Base-by-base conservation (phyloP, 35 echinoderm and acorn worm species). In the Hemicentrotus pulcherrimus region DNA sequence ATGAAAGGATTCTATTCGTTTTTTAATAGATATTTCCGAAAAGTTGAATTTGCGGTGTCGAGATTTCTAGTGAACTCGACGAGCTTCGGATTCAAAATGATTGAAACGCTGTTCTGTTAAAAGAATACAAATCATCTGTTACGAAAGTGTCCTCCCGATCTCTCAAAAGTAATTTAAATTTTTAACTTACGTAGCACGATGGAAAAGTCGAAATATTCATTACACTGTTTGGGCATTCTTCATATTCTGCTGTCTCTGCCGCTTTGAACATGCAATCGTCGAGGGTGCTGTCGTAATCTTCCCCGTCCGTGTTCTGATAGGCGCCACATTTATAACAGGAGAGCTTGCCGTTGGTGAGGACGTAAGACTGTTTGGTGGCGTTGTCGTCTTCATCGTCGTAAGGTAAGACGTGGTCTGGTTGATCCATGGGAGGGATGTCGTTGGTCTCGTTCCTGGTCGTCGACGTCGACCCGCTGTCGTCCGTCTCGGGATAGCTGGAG, bases 171-270 rank as follows among this genome's bases (percentile, higher is more conserved):
- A 41, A 0, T 41, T 41, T 41, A 47, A 58, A 58, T 18, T 47
- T 47, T 93, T 28, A n/a, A 93, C 91, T 93, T 55, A 93, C 91
- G 91, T 93, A 93, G 28, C 91, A 93, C 10, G 32, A 19, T 93
- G 91, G 91, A 28, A 12, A 48, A n/a, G 46, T 28, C 48, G 91
- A 18, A 5, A 58, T 93, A 31, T 93, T 93, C 15, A 31, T 33
- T 48, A 93, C 31, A 11, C n/a, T 31, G 30, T 32, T 93, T 2
- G 91, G 91, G n/a, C 91, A 93, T 93, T 93, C 91, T 58, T 48
- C 91, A 24, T 4, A 14, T 11, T 24, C n/a, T 1, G 47, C 91
- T 9, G 46, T 50, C 46, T 93, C 91, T n/a, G 32, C 18, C 5
- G 91, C 91, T 4, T n/a, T 18, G 91, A 46, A 58, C 91, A 93